Percentiles rank a stretch among this genome's conserved stretches.
phyloP scores from a whole-genome alignment of 2,888 invertebrate species.

The Thymelicus lineola region DNA sequence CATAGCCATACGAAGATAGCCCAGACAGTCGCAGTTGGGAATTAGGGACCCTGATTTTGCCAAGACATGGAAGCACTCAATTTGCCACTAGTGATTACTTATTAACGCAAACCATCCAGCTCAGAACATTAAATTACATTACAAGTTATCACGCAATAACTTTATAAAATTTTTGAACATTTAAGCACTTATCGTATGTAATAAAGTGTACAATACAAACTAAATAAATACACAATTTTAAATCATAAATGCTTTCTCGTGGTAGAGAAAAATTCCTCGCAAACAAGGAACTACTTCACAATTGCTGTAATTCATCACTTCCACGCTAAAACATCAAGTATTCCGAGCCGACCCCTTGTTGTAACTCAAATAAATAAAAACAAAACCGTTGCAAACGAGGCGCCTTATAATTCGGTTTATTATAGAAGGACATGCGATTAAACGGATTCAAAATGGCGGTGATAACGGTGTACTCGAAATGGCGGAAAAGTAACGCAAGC shows the following conservation, averaged over 20 bases:
- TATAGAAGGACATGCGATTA: constrained; percentile 73
- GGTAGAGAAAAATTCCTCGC: background rate
- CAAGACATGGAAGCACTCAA: too few species aligned
- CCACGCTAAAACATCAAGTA: constrained; percentile 21
- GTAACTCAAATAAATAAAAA: constrained; percentile 33
- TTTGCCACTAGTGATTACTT: too few species aligned
- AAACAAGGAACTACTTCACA: constrained; percentile 11
- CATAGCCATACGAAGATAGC: too few species aligned
- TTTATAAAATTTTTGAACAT: too few species aligned
- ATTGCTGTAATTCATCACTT: constrained; percentile 30
- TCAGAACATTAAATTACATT: too few species aligned
- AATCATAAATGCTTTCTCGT: background rate
- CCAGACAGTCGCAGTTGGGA: too few species aligned
- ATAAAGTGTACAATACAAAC: background rate
- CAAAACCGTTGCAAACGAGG: constrained; percentile 41
- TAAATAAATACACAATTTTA: background rate
- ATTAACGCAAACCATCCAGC: too few species aligned
- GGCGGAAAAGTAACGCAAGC: constrained; percentile 22
- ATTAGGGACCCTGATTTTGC: too few species aligned
- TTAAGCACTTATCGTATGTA: background rate
- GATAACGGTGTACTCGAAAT: constrained; percentile 29
- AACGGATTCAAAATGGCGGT: constrained; percentile 59
- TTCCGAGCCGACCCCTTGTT: constrained; percentile 21
- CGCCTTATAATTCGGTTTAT: constrained; percentile 70
- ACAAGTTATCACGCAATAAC: too few species aligned